These are phyloP conservation scores for Philopedon plagiatum DNA, from an alignment of 2,888 invertebrate genomes.

Conservation along the genomic window DNA sequence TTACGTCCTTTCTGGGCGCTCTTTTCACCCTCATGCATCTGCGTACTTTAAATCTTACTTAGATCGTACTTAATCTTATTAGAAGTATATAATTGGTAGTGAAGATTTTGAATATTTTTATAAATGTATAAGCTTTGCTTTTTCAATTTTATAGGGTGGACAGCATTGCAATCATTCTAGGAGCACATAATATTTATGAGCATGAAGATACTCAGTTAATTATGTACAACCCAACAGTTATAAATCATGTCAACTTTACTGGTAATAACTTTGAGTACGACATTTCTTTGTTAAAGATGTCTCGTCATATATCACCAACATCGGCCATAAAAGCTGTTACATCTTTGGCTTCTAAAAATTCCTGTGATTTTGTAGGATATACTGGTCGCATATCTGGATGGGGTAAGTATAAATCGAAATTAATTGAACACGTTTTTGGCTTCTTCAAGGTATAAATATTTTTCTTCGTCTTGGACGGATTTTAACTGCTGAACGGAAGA, in stretches of 20 bases:
- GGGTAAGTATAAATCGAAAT: constrained; percentile 21
- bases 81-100: too few relatives aligned
- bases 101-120: neutral
- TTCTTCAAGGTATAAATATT: too few relatives aligned
- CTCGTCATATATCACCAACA: neutral
- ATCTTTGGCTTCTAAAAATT: neutral
- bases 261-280: neutral
- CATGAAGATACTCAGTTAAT: constrained; percentile 25
- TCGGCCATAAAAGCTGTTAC: constrained; percentile 1
- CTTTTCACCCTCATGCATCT: too few relatives aligned
- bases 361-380: constrained; percentile 16
- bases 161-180: constrained; percentile 14
- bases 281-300: constrained; percentile 29
- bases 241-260: constrained; percentile 18
- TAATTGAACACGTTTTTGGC: neutral
- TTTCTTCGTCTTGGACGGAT: too few relatives aligned
- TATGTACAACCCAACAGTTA: constrained; percentile 17
- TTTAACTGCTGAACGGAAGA: too few relatives aligned
- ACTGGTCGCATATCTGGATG: constrained; percentile 31
- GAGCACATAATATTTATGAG: constrained; percentile 19
- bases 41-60: too few relatives aligned
- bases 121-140: neutral
- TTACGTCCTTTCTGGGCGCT: too few relatives aligned
- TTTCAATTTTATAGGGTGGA: neutral
- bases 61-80: too few relatives aligned